These are phyloP conservation scores for Drosophila borborema DNA, from an alignment of 2,888 invertebrate species.

Conservation along the genomic window DNA sequence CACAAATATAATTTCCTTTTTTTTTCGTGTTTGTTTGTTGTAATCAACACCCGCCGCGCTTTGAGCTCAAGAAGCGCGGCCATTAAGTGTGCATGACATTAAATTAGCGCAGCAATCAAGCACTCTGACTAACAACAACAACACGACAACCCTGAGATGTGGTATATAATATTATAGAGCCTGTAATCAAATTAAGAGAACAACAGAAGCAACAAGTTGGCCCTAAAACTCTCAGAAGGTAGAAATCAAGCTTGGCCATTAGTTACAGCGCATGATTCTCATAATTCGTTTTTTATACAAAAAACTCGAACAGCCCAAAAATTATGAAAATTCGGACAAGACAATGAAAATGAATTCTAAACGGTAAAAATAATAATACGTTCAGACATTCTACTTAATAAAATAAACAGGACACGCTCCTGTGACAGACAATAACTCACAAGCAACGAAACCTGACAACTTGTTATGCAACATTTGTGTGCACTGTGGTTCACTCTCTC, in stretches of 20 bases:
- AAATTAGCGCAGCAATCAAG: conserved; percentile 73
- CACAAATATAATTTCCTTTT: conserved; percentile 32
- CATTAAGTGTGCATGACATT: conserved; percentile 70
- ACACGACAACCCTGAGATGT: neutral
- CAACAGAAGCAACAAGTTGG: conserved; percentile 34
- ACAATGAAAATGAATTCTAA: conserved; percentile 21
- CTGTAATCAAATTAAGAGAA: conserved; percentile 73
- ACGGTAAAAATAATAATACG: conserved; percentile 43
- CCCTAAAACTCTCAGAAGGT: conserved; percentile 21
- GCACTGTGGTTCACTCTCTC: neutral
- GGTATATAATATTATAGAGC: conserved; percentile 43
- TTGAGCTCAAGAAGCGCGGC: conserved; percentile 30
- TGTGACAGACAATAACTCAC: conserved; percentile 52
- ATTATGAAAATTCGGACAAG: conserved; percentile 26
- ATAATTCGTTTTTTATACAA: conserved; percentile 6
- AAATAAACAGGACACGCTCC: conserved; percentile 61
- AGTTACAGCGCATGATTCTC: conserved; percentile 70
- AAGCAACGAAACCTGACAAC: conserved; percentile 41
- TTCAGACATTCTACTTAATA: conserved; percentile 25
- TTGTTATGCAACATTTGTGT: conserved; percentile 51
- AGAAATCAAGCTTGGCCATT: conserved; percentile 59
- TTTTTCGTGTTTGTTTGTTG: conserved; percentile 43
- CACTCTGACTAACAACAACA: conserved; percentile 15
- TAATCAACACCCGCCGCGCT: conserved; percentile 70
- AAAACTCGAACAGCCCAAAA: conserved; percentile 16